Evolutionary conservation across 2,113 vertebrate species (phyloP).

Genomic region (Caloenas nicobarica): DNA sequence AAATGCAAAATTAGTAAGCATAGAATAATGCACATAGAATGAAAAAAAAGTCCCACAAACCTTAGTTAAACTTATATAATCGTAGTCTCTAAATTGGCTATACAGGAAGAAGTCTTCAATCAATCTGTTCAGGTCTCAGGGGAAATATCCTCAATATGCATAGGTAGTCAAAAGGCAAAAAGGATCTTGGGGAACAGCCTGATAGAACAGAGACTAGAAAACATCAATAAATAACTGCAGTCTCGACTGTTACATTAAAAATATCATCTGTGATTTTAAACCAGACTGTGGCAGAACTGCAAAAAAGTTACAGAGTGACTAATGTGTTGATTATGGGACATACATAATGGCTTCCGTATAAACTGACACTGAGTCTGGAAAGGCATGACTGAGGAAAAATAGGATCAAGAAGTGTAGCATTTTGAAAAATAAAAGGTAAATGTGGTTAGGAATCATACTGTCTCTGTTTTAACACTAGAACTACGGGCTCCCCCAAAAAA

Average conservation of each 20-base stretch:
- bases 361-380: background rate
- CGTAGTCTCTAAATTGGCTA: background rate
- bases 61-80: background rate
- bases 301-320: background rate
- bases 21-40: background rate
- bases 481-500: background rate
- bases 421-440: background rate
- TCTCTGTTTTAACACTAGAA: background rate
- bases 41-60: background rate
- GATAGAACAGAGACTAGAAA: background rate
- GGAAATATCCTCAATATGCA: background rate
- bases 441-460: background rate
- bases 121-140: background rate
- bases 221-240: background rate
- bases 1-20: background rate
- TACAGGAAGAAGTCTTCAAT: background rate
- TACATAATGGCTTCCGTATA: background rate
- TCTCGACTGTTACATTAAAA: background rate
- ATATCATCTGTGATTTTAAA: background rate
- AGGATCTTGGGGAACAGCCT: background rate
- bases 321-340: background rate
- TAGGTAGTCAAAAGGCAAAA: background rate
- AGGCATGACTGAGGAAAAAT: background rate
- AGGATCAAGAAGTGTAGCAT: background rate
- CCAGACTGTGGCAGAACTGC: background rate